Conservation (phyloP, 1,140 invertebrate genomes). For the Tachypleus tridentatus region DNA sequence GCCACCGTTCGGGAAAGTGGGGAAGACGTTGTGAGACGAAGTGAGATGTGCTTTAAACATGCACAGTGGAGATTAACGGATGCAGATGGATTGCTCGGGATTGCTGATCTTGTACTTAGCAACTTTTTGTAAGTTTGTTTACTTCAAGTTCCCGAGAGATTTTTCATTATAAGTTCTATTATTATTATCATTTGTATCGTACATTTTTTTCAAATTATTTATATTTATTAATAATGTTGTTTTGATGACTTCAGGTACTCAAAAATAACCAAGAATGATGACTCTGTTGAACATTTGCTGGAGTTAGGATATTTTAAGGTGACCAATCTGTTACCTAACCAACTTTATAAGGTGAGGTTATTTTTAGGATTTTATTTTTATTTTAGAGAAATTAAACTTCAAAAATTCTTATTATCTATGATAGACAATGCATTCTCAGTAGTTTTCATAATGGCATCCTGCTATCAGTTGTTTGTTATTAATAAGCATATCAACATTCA, state of each 20-base stretch:
- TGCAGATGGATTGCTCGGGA: conserved; percentile 90
- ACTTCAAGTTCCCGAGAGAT: background rate
- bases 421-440: no score
- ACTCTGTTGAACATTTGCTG: conserved; percentile 91
- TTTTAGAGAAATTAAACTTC: no score
- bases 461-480: no score
- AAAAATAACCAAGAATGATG: conserved; percentile 90
- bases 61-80: conserved; percentile 97
- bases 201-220: no score
- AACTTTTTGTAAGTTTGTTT: conserved; percentile 69
- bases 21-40: conserved; percentile 61
- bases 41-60: conserved; percentile 97
- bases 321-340: conserved; percentile 86
- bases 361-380: background rate
- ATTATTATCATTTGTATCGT: background rate
- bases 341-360: conserved; percentile 59
- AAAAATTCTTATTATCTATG: no score
- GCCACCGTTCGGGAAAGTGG: conserved; percentile 35
- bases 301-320: conserved; percentile 95
- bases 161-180: conserved; percentile 4
- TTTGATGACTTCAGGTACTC: conserved; percentile 55
- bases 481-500: no score
- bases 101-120: conserved; percentile 86
- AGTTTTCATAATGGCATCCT: no score
- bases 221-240: no score